Conservation (phyloP, 2,113 vertebrate genomes). For the Misgurnus mizolepis region DNA sequence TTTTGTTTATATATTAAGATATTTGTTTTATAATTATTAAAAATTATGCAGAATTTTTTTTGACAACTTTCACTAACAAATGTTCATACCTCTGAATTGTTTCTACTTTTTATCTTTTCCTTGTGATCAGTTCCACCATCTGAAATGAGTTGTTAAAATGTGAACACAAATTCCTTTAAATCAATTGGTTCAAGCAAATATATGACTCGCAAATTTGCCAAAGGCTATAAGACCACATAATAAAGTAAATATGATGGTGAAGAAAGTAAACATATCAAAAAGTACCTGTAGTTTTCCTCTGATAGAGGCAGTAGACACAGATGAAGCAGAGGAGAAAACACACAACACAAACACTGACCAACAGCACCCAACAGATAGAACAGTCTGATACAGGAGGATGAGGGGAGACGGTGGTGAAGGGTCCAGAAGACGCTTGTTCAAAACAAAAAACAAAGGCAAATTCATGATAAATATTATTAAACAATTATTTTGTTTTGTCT, state of each 20-base stretch:
- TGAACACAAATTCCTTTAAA: background rate
- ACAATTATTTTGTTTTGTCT: background rate
- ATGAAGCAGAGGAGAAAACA: background rate
- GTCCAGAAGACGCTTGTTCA: background rate
- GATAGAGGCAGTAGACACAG: background rate
- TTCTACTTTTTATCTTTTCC: background rate
- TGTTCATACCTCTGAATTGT: background rate
- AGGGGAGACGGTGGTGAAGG: background rate
- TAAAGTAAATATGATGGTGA: too few relatives aligned
- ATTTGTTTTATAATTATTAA: too few relatives aligned
- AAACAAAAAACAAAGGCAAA: background rate
- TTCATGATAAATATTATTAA: too few relatives aligned
- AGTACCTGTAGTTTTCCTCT: conserved; percentile 1
- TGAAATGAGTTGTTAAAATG: background rate
- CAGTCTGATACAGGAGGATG: background rate
- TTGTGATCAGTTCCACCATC: background rate
- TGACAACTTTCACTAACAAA: too few relatives aligned
- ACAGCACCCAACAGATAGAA: conserved; percentile 18
- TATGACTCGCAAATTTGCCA: too few relatives aligned
- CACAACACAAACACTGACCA: conserved; percentile 28
- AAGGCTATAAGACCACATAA: background rate
- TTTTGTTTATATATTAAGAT: too few relatives aligned
- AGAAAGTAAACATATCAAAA: background rate
- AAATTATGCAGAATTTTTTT: too few relatives aligned
- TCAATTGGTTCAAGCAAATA: background rate